Conservation (phyloP, 2,888 invertebrate genomes). For the Tiphia femorata region DNA sequence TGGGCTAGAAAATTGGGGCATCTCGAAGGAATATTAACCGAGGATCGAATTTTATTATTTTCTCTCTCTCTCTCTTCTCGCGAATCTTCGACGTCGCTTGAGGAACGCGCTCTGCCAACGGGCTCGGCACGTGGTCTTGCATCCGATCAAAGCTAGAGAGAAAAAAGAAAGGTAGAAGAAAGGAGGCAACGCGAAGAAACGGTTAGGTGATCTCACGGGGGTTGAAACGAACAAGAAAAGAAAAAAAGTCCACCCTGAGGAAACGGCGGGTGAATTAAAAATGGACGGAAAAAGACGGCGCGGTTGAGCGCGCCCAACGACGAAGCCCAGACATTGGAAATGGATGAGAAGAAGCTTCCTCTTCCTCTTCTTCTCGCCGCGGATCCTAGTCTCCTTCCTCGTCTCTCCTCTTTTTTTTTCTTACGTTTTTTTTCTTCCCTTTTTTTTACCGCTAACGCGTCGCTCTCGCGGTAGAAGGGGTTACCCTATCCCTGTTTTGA, state of each 20-base stretch:
- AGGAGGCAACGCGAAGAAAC: neutral
- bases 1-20: too few relatives aligned
- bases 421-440: slow-evolving; percentile 19
- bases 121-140: too few relatives aligned
- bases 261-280: slow-evolving; percentile 40
- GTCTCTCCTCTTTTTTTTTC: slow-evolving; percentile 19
- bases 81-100: too few relatives aligned
- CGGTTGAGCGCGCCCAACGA: slow-evolving; percentile 24
- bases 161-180: neutral
- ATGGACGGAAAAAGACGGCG: slow-evolving; percentile 51
- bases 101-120: too few relatives aligned
- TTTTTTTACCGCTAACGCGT: slow-evolving; percentile 30
- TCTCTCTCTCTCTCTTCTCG: too few relatives aligned
- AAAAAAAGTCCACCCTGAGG: slow-evolving; percentile 15
- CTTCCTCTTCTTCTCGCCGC: neutral
- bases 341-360: slow-evolving; percentile 26
- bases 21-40: too few relatives aligned
- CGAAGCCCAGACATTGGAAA: slow-evolving; percentile 21
- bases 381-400: too few relatives aligned
- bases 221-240: too few relatives aligned
- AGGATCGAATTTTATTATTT: too few relatives aligned
- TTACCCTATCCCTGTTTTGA: slow-evolving; percentile 49
- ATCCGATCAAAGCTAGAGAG: too few relatives aligned
- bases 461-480: slow-evolving; percentile 26
- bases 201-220: too few relatives aligned